Conservation (phyloP, 2,797 vertebrate species). For the Chaetodon trifasciatus region DNA sequence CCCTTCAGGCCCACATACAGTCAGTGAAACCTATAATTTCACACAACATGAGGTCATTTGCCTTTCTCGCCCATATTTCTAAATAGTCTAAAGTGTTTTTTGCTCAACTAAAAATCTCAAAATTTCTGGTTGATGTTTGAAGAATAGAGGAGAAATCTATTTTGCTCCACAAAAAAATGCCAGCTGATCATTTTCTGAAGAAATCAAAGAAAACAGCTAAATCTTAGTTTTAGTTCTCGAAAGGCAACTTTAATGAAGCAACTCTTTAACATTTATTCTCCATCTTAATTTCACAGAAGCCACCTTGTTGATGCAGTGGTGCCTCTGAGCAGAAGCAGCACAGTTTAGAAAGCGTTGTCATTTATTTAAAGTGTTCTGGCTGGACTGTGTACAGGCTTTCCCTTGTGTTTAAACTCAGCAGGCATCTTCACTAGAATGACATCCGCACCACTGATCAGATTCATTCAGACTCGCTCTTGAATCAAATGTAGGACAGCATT, state of each 20-base stretch:
- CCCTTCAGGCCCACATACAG: not conserved
- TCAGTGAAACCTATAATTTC: slow-evolving; percentile 17
- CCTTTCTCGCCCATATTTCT: not conserved
- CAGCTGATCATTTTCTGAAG: not conserved
- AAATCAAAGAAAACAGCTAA: not conserved
- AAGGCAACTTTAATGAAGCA: not conserved
- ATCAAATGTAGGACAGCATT: slow-evolving; percentile 34
- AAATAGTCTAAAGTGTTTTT: not conserved
- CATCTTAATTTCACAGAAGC: not conserved
- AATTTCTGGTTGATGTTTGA: not conserved
- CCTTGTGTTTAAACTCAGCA: slow-evolving; percentile 33
- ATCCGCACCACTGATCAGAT: slow-evolving; percentile 34
- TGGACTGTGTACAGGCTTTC: slow-evolving; percentile 26
- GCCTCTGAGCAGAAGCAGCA: not conserved
- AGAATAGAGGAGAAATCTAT: not conserved
- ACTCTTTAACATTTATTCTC: not conserved
- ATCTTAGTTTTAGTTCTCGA: not conserved
- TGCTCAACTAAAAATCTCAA: not conserved
- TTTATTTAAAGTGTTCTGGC: slow-evolving; percentile 39
- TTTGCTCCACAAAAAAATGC: not conserved
- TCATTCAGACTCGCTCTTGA: slow-evolving; percentile 38
- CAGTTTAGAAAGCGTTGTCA: slow-evolving; percentile 25
- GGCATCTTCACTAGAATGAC: slow-evolving; percentile 41
- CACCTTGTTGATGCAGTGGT: not conserved
- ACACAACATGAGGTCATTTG: slow-evolving; percentile 1